Evolutionary conservation across 2,888 invertebrate species (phyloP).

Genomic region (Heterodera filipjevi): DNA sequence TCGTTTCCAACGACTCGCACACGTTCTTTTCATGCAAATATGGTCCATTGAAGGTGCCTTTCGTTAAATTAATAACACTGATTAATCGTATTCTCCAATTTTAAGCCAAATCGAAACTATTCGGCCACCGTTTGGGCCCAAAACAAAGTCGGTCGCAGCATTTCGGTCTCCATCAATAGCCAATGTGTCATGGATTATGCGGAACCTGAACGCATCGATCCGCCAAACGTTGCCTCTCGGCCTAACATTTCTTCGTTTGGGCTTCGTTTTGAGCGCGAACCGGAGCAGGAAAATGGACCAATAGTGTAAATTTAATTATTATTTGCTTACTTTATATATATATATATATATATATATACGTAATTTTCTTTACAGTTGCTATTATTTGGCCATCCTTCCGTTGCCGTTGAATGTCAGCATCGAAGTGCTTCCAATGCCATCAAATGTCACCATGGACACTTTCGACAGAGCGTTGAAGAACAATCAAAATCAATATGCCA

Average conservation of each 20-base stretch:
- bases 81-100: neutral
- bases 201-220: constrained; percentile 56
- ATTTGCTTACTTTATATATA: neutral
- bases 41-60: constrained; percentile 58
- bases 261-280: constrained; percentile 47
- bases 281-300: constrained; percentile 63
- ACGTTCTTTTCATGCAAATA: constrained; percentile 61
- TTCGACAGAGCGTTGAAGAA: constrained; percentile 55
- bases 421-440: constrained; percentile 51
- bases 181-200: constrained; percentile 60
- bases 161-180: constrained; percentile 47
- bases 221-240: constrained; percentile 45
- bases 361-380: constrained; percentile 60
- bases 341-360: too few species aligned
- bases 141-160: constrained; percentile 57
- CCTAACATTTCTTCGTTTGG: constrained; percentile 57
- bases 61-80: neutral
- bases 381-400: constrained; percentile 63
- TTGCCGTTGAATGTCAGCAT: constrained; percentile 57
- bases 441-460: constrained; percentile 58
- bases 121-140: constrained; percentile 63
- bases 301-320: constrained; percentile 46
- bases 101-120: constrained; percentile 64
- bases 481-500: constrained; percentile 50
- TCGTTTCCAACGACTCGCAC: constrained; percentile 46